Evolutionary conservation across 2,888 invertebrate species (phyloP).

Genomic region (Cataglyphis rosenhaueri): DNA sequence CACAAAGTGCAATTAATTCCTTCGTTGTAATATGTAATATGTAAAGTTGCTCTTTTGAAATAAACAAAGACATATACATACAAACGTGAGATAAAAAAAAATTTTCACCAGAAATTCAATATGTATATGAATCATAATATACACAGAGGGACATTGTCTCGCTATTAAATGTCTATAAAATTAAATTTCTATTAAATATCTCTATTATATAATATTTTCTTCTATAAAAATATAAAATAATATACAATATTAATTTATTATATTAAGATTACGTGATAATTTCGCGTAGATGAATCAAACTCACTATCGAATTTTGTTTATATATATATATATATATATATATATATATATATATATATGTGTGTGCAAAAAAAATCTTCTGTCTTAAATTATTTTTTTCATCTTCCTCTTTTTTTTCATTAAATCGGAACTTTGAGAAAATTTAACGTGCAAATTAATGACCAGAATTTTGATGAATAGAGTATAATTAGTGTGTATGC

Average conservation of each 20-base stretch:
- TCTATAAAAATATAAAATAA: background rate
- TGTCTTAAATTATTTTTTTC: background rate
- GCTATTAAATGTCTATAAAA: no score
- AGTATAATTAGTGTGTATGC: no score
- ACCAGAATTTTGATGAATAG: background rate
- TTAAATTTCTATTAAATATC: no score
- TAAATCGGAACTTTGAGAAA: background rate
- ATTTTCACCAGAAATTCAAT: conserved; percentile 25
- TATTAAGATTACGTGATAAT: background rate
- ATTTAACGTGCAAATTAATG: background rate
- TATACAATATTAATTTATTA: conserved; percentile 22
- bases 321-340: no score
- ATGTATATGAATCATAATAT: background rate
- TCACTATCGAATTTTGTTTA: background rate
- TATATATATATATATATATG: no score
- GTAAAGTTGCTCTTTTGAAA: background rate
- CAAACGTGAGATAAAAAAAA: background rate
- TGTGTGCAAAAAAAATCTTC: no score
- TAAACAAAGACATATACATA: background rate
- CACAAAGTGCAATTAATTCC: background rate
- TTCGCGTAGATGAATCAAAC: background rate
- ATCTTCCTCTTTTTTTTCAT: background rate
- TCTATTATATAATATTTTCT: conserved; percentile 8
- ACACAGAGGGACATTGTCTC: background rate
- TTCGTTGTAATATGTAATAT: background rate